Evolutionary conservation across 2,797 vertebrate species (phyloP), one percentile per base, ranked within the genome.

Genomic region (Chelonia mydas): DNA sequence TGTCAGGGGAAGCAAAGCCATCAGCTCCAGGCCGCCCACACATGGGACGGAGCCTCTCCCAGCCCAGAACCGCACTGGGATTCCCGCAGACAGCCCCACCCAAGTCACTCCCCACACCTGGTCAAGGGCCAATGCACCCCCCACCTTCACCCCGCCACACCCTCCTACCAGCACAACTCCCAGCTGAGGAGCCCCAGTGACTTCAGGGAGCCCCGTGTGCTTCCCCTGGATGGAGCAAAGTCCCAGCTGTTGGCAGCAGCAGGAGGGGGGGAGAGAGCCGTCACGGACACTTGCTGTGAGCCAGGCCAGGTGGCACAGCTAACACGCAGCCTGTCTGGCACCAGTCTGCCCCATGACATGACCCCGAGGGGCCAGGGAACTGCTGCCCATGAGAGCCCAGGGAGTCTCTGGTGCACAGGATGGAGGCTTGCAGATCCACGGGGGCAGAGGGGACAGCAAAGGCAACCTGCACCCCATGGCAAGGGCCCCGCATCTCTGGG

Each of bases 1-100:
- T 99, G 97, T 28, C 98, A 97, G 74, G 80, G 96, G 94, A 98
- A 93, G 97, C 93, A 7, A 81, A 96, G 95, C 53, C 37, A 55
- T 5, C 89, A 65, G 50, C 3, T 3, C 95, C 79, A 93, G 68
- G 61, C 59, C 5, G 21, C 54, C 0, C 23, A 49, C 41, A 25
- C 19, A 53, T 2, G 59, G 59, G 59, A 72, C 5, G 3, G 59
- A 41, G 79, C 41, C 68, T 50, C 45, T 59, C 12, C 27, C 65
- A 72, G n/a, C 65, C n/a, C n/a, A 23, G 61, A 68, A 9, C 53
- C 55, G 50, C 31, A 77, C 25, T 2, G 8, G 7, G 45, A 41
- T 49, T 49, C 37, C 51, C 41, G 33, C 27, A 21, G 21, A 27
- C 37, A 16, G 21, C 51, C 27, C 50, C 19, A 6, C 31, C 47